Evolutionary conservation across 2,888 invertebrate species (phyloP).

Genomic region (Orchestes rusci): DNA sequence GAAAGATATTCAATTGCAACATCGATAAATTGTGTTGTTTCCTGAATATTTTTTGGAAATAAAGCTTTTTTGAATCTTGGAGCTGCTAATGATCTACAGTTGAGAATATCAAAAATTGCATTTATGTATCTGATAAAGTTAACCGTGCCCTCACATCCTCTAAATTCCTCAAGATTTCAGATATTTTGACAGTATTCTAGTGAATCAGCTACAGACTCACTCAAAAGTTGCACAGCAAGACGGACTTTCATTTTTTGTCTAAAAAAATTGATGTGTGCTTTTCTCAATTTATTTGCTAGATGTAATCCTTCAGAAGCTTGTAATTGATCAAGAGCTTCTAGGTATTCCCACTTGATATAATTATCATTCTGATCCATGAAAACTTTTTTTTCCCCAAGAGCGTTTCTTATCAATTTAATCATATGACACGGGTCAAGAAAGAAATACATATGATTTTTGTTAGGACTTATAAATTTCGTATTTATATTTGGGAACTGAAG

Average conservation of each 20-base stretch:
- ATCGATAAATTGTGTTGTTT: constrained; percentile 7
- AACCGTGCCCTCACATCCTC: constrained; percentile 6
- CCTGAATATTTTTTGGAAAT: constrained; percentile 6
- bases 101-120: constrained; percentile 10
- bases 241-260: too few species aligned
- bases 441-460: too few species aligned
- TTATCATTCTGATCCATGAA: constrained; percentile 8
- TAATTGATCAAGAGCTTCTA: constrained; percentile 9
- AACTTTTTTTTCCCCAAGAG: constrained; percentile 8
- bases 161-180: constrained; percentile 4
- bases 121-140: constrained; percentile 11
- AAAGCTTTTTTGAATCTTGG: constrained; percentile 7
- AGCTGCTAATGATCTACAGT: constrained; percentile 8
- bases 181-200: constrained; percentile 2
- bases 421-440: too few species aligned
- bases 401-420: too few species aligned
- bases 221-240: constrained; percentile 8
- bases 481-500: constrained; percentile 5
- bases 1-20: constrained; percentile 8
- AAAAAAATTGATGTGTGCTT: too few species aligned
- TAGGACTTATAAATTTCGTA: constrained; percentile 8
- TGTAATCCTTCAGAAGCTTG: constrained; percentile 8
- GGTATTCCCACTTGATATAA: constrained; percentile 12
- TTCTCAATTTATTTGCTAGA: constrained; percentile 8
- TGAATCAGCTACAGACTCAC: too few species aligned